phyloP scores from a whole-genome alignment of 2,888 invertebrate genomes.

The Thera britannica region DNA sequence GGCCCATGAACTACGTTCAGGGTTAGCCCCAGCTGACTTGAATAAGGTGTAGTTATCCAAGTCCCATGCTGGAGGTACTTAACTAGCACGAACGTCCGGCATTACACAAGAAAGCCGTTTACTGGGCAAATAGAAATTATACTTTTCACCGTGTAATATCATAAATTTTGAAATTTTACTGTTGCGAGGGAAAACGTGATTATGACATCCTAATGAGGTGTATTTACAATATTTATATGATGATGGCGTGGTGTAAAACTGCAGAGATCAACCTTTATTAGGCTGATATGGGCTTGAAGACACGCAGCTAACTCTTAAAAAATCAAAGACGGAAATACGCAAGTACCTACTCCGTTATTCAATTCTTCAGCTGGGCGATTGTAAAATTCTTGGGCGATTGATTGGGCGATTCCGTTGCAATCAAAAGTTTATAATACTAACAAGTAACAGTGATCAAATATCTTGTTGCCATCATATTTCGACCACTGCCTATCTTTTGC shows the following conservation, averaged over 20 bases:
- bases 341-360: too few relatives aligned
- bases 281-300: neutral
- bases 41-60: neutral
- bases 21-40: neutral
- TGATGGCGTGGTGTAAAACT: neutral
- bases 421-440: too few relatives aligned
- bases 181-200: slow-evolving; percentile 16
- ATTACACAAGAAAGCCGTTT: slow-evolving; percentile 28
- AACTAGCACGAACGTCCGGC: slow-evolving; percentile 18
- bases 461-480: too few relatives aligned
- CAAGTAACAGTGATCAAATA: too few relatives aligned
- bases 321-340: too few relatives aligned
- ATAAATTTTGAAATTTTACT: slow-evolving; percentile 17
- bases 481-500: too few relatives aligned
- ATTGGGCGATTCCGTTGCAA: too few relatives aligned
- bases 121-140: slow-evolving; percentile 25
- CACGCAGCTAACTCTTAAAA: neutral
- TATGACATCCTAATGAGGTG: slow-evolving; percentile 14
- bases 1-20: neutral
- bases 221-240: neutral
- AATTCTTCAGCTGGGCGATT: too few relatives aligned
- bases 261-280: neutral
- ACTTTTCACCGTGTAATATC: slow-evolving; percentile 16
- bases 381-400: too few relatives aligned
- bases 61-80: slow-evolving; percentile 1